Evolutionary conservation across 1,140 invertebrate genomes (phyloP), one percentile per base, ranked within the genome.

Genomic region (Drosophila ogumai): DNA sequence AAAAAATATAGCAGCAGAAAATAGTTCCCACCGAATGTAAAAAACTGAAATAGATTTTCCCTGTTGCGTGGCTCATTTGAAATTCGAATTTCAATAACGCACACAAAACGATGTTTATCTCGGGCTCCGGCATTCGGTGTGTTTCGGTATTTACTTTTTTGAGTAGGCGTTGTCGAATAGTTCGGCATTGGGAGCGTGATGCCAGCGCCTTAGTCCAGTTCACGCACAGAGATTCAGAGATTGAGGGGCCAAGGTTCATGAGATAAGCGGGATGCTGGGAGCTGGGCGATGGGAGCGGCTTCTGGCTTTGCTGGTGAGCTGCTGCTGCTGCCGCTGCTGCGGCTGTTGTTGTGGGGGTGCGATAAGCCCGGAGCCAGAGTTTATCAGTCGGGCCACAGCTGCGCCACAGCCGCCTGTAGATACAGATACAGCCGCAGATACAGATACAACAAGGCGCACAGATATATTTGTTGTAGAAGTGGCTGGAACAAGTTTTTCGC

Each of bases 31-130:
- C 72, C 52, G 17, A 75, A 46, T 22, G 22, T 28, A 28, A 28
- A 28, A 28, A 28, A 52, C 28, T 63, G 54, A 71, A 54, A 66
- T 19, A 79, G 49, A 79, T 82, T 73, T 80, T 72, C 54, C 38
- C 71, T 76, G 64, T 54, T 67, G 31, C 61, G 43, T 79, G 66
- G 61, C 82, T 90, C 87, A 90, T 90, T 90, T 90, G 81, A 90
- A 90, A 90, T 90, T 75, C 72, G 72, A 81, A 86, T 86, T 86
- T 86, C 78, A 79, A 86, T 81, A 88, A 88, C 85, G 81, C 77
- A 90, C 80, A 81, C 58, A 75, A 60, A 68, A 79, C 88, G 85
- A 90, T 90, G 71, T 85, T 90, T 90, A 90, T 90, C 85, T 69
- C 71, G 52, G 44, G 71, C 22, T 4, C 7, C 59, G 52, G 52